A percentile compares a stretch with the other conserved stretches of the same genome.
These are phyloP conservation scores for Pampusana beccarii DNA, from an alignment of 2,113 vertebrate genomes.

Conservation along the genomic window DNA sequence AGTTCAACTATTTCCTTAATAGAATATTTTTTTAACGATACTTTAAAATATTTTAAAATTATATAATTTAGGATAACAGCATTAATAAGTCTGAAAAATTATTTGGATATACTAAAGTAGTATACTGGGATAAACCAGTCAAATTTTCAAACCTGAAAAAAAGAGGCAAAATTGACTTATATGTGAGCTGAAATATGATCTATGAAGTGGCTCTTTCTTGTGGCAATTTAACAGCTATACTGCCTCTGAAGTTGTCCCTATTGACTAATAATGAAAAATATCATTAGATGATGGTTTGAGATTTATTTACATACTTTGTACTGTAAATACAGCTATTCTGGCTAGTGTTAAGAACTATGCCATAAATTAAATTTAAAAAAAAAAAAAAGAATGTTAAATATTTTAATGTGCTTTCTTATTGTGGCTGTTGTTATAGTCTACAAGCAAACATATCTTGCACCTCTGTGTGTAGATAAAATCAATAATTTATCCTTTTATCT, in stretches of 20 bases:
- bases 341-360: background rate
- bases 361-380: background rate
- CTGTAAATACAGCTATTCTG: background rate
- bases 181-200: slow-evolving; percentile 55
- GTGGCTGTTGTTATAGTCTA: background rate
- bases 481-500: background rate
- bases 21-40: too few relatives aligned
- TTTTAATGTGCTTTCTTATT: background rate
- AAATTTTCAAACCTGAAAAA: slow-evolving; percentile 7
- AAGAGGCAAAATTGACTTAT: background rate
- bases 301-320: slow-evolving; percentile 30
- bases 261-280: slow-evolving; percentile 74
- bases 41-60: background rate
- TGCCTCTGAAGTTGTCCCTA: slow-evolving; percentile 74
- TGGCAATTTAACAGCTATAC: slow-evolving; percentile 71
- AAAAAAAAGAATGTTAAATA: background rate
- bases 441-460: background rate
- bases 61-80: background rate
- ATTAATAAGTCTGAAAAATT: background rate
- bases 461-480: background rate
- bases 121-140: background rate
- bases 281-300: slow-evolving; percentile 20
- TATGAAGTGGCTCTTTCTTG: slow-evolving; percentile 61
- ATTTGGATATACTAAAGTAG: background rate
- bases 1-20: background rate